Conservation (phyloP, 2,797 vertebrate species). For the Urocyon cinereoargenteus region DNA sequence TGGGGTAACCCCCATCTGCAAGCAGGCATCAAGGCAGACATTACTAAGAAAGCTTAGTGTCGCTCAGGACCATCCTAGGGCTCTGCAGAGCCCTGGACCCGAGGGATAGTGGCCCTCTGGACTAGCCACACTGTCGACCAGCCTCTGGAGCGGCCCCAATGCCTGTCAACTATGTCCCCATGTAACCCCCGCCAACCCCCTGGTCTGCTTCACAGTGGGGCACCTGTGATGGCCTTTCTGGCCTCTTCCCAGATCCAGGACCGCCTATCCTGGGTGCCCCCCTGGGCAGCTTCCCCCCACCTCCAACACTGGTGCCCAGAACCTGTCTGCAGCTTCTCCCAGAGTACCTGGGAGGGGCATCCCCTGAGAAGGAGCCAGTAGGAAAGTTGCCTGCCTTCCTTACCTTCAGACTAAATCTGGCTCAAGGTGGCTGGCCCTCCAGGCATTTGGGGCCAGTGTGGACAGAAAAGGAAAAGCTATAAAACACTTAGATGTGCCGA, state of each 20-base stretch:
- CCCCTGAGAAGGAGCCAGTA: slow-evolving; percentile 50
- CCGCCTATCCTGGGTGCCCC: background rate
- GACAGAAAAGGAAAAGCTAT: background rate
- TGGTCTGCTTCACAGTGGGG: background rate
- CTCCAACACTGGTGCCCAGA: background rate
- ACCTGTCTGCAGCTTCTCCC: background rate
- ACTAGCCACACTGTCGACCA: background rate
- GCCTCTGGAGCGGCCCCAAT: background rate
- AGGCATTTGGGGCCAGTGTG: background rate
- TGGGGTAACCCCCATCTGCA: background rate
- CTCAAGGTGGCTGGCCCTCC: background rate
- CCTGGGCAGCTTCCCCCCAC: background rate
- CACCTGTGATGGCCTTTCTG: background rate
- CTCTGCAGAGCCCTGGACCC: background rate
- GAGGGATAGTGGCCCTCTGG: background rate
- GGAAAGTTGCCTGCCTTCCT: background rate
- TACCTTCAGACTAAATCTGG: background rate
- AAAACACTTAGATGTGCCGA: too few relatives aligned
- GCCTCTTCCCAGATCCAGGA: background rate
- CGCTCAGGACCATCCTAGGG: background rate
- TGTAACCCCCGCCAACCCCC: background rate
- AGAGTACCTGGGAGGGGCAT: background rate
- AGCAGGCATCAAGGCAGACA: background rate
- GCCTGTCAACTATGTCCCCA: fast-evolving
- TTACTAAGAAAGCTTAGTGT: background rate